A percentile compares a stretch with the other conserved stretches of the same genome.
Evolutionary conservation across 53 echinoderm and acorn worm species (phyloP).

Genomic region (Patiria pectinifera): DNA sequence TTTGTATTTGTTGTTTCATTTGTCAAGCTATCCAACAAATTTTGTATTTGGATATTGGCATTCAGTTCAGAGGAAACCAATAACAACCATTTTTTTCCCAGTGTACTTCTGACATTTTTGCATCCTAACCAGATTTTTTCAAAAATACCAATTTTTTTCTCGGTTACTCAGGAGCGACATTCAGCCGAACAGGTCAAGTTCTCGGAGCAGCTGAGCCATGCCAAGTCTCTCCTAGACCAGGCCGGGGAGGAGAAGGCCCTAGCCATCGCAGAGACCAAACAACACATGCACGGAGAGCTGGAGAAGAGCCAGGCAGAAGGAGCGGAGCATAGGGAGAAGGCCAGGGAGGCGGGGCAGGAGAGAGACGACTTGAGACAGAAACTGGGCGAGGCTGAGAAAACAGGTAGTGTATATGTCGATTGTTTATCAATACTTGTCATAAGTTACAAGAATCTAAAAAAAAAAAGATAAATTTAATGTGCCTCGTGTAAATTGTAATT

Average conservation of each 20-base stretch:
- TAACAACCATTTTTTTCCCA: too few relatives aligned
- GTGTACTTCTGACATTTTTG: too few relatives aligned
- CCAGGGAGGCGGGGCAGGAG: conserved; percentile 66
- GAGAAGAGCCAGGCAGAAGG: conserved; percentile 75
- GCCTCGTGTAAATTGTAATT: too few relatives aligned
- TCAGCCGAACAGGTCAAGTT: conserved; percentile 81
- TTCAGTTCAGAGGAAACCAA: too few relatives aligned
- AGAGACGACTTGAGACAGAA: conserved; percentile 66
- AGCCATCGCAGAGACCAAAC: conserved; percentile 93
- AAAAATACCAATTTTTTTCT: not conserved
- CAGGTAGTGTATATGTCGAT: not conserved
- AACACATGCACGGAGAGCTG: conserved; percentile 91
- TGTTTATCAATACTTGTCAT: too few relatives aligned
- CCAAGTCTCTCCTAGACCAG: conserved; percentile 86
- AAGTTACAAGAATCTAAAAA: too few relatives aligned
- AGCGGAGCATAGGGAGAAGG: conserved; percentile 72
- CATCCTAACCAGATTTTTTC: too few relatives aligned
- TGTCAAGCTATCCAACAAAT: too few relatives aligned
- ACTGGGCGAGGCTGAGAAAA: conserved; percentile 20
- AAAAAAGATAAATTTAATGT: too few relatives aligned
- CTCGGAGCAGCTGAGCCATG: conserved; percentile 87
- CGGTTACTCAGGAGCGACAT: conserved; percentile 78
- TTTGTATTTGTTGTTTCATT: too few relatives aligned
- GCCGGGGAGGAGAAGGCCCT: conserved; percentile 83
- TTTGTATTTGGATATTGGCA: too few relatives aligned